Percentiles rank a stretch among this genome's conserved stretches.
These are phyloP conservation scores for Cheilosia vulpina DNA, from an alignment of 2,888 invertebrate species.

Conservation along the genomic window DNA sequence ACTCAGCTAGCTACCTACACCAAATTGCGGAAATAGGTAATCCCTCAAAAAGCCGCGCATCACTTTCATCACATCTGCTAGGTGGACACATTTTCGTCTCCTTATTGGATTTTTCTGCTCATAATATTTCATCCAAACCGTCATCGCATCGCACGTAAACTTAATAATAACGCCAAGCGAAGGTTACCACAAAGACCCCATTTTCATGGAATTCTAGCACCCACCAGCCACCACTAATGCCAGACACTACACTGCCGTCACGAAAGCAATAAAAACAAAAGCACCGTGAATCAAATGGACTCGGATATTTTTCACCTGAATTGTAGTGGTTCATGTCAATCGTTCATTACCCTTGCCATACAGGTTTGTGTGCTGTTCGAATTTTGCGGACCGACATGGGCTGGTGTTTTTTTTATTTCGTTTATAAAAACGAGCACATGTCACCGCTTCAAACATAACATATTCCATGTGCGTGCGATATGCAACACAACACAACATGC, in stretches of 20 bases:
- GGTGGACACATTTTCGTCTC: constrained; percentile 33
- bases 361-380: constrained; percentile 22
- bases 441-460: constrained; percentile 48
- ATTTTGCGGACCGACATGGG: constrained; percentile 22
- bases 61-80: constrained; percentile 15
- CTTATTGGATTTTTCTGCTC: constrained; percentile 15
- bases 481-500: constrained; percentile 48
- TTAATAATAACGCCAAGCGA: constrained; percentile 41
- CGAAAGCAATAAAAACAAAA: neutral
- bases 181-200: constrained; percentile 30
- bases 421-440: constrained; percentile 39
- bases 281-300: constrained; percentile 19
- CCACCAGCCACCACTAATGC: neutral
- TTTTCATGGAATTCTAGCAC: constrained; percentile 37
- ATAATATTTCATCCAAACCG: constrained; percentile 27
- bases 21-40: constrained; percentile 36
- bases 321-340: constrained; percentile 52
- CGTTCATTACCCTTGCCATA: constrained; percentile 43
- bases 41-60: constrained; percentile 16
- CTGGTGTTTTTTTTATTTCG: constrained; percentile 9
- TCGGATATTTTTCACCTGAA: constrained; percentile 29
- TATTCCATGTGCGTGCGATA: constrained; percentile 62
- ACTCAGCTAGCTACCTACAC: too few relatives aligned
- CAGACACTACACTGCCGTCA: neutral
- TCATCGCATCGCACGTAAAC: constrained; percentile 50